Base-by-base conservation (phyloP, 1,140 invertebrate genomes). In the Drosophila miranda region DNA sequence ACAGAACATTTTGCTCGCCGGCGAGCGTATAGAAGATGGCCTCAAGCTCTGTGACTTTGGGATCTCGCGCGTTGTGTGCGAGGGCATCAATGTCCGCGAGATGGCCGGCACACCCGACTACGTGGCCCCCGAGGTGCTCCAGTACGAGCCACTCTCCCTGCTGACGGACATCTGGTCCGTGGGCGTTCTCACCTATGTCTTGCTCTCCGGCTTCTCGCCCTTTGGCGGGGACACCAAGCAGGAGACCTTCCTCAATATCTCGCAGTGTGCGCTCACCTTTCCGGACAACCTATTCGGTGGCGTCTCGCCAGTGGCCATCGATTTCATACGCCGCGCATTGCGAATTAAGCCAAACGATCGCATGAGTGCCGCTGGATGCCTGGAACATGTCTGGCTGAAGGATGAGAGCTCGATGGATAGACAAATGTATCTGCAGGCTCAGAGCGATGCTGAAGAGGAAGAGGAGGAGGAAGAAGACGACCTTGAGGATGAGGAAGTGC, bases 181-280 rank as follows among this genome's bases (percentile, higher is more conserved):
- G n/a, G n/a, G n/a, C n/a, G n/a, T n/a, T n/a, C n/a, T n/a, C n/a
- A n/a, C n/a, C n/a, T n/a, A n/a, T n/a, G n/a, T n/a, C n/a, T n/a
- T n/a, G n/a, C n/a, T n/a, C n/a, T n/a, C n/a, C n/a, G n/a, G n/a
- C n/a, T n/a, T n/a, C n/a, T n/a, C n/a, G n/a, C n/a, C n/a, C n/a
- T n/a, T n/a, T n/a, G n/a, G n/a, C n/a, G n/a, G n/a, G n/a, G n/a
- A 98, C 90, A 96, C 95, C 61, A 98, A 98, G 90, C 97, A 99
- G 92, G 96, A 97, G 93, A 95, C 96, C 45, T 98, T 97, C 92
- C 96, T 97, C 75, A 99, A 99, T 92, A 98, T 99, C 88, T 96
- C 97, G 48, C 95, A 97, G 91, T 97, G 97, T 90, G 94, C 94
- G 78, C 93, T 98, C 67, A 96, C 97, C 86, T 99, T 98, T 92